Evolutionary conservation across 2,113 vertebrate species (phyloP).

Genomic region (Ctenodactylus gundi): DNA sequence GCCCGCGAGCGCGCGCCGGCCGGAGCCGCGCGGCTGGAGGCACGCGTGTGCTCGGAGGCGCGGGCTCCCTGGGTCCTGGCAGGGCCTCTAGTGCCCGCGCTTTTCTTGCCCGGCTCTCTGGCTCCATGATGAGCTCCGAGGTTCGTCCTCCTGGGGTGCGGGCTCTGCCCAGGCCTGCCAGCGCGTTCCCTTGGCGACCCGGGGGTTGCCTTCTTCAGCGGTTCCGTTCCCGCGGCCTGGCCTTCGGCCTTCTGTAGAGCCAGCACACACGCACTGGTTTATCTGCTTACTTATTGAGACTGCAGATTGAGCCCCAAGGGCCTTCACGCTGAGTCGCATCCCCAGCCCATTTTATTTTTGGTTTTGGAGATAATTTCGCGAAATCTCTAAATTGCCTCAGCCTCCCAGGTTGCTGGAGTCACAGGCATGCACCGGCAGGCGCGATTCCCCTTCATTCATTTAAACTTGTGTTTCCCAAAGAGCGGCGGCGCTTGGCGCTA

Average conservation of each 20-base stretch:
- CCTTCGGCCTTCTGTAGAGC: background rate
- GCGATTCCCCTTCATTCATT: background rate
- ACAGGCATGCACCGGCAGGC: too few relatives aligned
- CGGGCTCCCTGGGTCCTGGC: accelerated
- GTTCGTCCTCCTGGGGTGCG: accelerated
- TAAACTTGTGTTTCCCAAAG: background rate
- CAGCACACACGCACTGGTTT: background rate
- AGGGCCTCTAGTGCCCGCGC: accelerated
- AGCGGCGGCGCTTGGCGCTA: background rate
- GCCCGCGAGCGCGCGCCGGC: slow-evolving; percentile 16
- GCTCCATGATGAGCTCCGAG: accelerated
- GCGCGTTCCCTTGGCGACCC: background rate
- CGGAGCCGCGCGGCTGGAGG: background rate
- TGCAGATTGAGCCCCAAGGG: too few relatives aligned
- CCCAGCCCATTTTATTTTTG: too few relatives aligned
- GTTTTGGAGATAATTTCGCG: too few relatives aligned
- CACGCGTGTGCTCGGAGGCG: accelerated
- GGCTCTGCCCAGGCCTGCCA: background rate
- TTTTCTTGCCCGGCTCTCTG: accelerated
- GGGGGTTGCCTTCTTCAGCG: accelerated
- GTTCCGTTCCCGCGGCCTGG: background rate
- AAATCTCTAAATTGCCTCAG: too few relatives aligned
- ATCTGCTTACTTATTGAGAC: too few relatives aligned
- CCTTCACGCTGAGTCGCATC: too few relatives aligned
- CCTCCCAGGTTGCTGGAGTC: too few relatives aligned